A percentile compares a stretch with the other conserved stretches of the same genome.
Conservation (phyloP, 2,888 invertebrate species). For the Oxyteleia sp. region DNA sequence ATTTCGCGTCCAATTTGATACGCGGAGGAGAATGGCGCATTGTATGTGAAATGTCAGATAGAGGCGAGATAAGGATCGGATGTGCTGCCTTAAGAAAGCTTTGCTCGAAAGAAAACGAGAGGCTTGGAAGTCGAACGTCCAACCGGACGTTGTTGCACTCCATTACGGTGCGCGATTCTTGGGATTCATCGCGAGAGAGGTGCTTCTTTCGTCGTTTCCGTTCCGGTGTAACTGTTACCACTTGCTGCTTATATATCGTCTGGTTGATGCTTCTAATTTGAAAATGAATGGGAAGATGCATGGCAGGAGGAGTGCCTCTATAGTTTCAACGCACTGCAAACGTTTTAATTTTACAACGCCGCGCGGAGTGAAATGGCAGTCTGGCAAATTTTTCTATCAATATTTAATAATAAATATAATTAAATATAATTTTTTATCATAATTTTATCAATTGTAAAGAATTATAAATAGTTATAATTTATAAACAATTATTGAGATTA, state of each 20-base stretch:
- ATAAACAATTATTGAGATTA: no score
- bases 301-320: background rate
- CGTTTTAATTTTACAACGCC: conserved; percentile 2
- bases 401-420: no score
- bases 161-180: conserved; percentile 40
- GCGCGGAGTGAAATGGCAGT: no score
- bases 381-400: no score
- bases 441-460: no score
- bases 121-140: conserved; percentile 68
- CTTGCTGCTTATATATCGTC: conserved; percentile 19
- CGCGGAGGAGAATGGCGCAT: no score
- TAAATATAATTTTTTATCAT: no score
- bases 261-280: conserved; percentile 40
- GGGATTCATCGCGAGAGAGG: conserved; percentile 37
- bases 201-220: conserved; percentile 37
- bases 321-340: conserved; percentile 20
- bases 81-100: conserved; percentile 58
- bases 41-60: no score
- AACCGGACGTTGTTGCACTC: conserved; percentile 73
- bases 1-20: conserved; percentile 63
- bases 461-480: no score
- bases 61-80: no score
- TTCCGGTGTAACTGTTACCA: conserved; percentile 38
- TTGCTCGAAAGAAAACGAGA: conserved; percentile 34
- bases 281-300: conserved; percentile 21